Conservation (phyloP, 2,888 invertebrate genomes). For the Mesochorus sp. region DNA sequence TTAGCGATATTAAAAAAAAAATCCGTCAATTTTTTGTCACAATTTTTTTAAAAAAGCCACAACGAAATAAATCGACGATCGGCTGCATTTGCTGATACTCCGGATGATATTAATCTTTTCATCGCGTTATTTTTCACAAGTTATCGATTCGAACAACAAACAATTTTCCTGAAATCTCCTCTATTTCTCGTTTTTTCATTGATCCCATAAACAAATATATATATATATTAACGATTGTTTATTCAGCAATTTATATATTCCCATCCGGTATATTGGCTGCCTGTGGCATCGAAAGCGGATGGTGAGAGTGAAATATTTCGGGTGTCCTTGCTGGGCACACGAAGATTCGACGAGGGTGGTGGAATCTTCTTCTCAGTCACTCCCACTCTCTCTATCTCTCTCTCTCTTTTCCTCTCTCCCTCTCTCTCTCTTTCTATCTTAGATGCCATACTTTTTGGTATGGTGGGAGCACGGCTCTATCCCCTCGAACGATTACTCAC, state of each 20-base stretch:
- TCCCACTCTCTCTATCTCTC: conserved; percentile 8
- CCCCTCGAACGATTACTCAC: conserved; percentile 68
- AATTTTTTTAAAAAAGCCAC: background rate
- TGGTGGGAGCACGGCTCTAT: conserved; percentile 1
- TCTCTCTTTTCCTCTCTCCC: too few species aligned
- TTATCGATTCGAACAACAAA: background rate
- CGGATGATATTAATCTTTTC: background rate
- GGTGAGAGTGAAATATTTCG: conserved; percentile 30
- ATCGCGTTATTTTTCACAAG: background rate
- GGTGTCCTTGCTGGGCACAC: conserved; percentile 35
- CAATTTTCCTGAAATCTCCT: background rate
- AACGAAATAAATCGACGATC: background rate
- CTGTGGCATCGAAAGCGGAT: conserved; percentile 46
- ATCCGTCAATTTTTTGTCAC: too few species aligned
- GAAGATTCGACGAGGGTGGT: conserved; percentile 31
- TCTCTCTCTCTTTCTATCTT: conserved; percentile 12
- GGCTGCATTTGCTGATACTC: background rate
- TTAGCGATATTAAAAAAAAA: too few species aligned
- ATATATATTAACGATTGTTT: conserved; percentile 39
- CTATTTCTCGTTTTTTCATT: background rate
- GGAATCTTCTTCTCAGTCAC: too few species aligned
- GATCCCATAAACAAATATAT: background rate
- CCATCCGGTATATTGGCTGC: conserved; percentile 41
- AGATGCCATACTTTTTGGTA: background rate
- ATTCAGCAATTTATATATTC: conserved; percentile 71